Conservation (phyloP, 1,140 invertebrate genomes). For the Sitodiplosis mosellana region DNA sequence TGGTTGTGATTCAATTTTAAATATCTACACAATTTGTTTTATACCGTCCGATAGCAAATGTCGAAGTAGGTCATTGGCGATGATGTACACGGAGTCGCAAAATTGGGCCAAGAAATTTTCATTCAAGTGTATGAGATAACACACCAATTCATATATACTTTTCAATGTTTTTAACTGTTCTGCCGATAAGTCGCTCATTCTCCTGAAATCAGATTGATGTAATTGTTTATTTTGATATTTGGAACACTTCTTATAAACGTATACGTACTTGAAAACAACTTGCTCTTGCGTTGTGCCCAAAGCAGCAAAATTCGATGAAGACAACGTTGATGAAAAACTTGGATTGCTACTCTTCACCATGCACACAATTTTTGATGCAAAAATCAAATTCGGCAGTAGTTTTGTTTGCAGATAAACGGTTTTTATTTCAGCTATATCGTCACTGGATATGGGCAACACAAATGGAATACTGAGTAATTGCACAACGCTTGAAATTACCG, state of each 20-base stretch:
- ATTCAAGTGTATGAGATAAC: conserved; percentile 47
- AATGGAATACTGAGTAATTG: conserved; percentile 50
- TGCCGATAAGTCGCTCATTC: conserved; percentile 27
- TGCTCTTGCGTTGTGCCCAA: not conserved
- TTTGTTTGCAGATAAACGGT: conserved; percentile 53
- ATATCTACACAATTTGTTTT: conserved; percentile 9
- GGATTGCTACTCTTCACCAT: conserved; percentile 1
- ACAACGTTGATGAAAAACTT: not conserved
- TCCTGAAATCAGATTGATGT: conserved; percentile 12
- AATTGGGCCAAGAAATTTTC: conserved; percentile 55
- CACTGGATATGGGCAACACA: conserved; percentile 37
- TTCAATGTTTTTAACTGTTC: conserved; percentile 45
- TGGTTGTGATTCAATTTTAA: not conserved
- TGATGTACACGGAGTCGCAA: conserved; percentile 51
- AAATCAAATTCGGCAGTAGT: conserved; percentile 56
- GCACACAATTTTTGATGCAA: conserved; percentile 43
- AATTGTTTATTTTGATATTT: not conserved
- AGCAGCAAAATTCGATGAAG: not conserved
- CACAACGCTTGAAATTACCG: conserved; percentile 46
- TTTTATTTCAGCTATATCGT: conserved; percentile 27
- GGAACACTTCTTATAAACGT: not conserved
- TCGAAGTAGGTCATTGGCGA: conserved; percentile 34
- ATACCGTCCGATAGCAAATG: conserved; percentile 31
- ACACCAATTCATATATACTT: conserved; percentile 45
- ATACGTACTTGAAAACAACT: not conserved